These are phyloP conservation scores for Plebejus anna DNA, from an alignment of 2,888 invertebrate species.

Conservation along the genomic window DNA sequence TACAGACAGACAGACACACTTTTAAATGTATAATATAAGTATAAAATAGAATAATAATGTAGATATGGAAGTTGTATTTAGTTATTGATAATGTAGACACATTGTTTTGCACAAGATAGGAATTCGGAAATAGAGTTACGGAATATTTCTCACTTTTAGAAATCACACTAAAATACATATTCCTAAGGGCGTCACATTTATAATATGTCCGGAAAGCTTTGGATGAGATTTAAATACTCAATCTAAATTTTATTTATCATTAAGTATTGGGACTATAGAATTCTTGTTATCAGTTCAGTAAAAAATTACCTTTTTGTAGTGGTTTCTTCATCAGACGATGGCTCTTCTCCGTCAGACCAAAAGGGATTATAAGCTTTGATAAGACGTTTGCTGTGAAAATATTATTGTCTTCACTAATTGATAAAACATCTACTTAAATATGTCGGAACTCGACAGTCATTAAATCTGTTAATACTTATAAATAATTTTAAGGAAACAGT, in stretches of 20 bases:
- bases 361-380: slow-evolving; percentile 85
- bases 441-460: neutral
- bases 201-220: too few relatives aligned
- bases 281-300: neutral
- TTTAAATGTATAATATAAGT: too few relatives aligned
- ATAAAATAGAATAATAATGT: too few relatives aligned
- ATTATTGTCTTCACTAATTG: slow-evolving; percentile 26
- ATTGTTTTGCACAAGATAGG: neutral
- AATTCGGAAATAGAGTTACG: neutral
- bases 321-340: slow-evolving; percentile 74
- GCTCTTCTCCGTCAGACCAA: slow-evolving; percentile 85
- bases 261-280: too few relatives aligned
- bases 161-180: too few relatives aligned
- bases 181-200: too few relatives aligned
- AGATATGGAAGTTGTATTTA: neutral
- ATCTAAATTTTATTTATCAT: too few relatives aligned
- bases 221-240: too few relatives aligned
- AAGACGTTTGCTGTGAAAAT: slow-evolving; percentile 61
- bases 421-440: neutral
- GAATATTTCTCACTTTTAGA: neutral
- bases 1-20: too few relatives aligned
- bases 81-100: neutral
- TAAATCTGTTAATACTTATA: neutral
- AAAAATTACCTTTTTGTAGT: slow-evolving; percentile 52
- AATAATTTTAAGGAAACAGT: neutral